Conservation (phyloP, 2,888 invertebrate genomes). For the Lasioglossum malachurum region DNA sequence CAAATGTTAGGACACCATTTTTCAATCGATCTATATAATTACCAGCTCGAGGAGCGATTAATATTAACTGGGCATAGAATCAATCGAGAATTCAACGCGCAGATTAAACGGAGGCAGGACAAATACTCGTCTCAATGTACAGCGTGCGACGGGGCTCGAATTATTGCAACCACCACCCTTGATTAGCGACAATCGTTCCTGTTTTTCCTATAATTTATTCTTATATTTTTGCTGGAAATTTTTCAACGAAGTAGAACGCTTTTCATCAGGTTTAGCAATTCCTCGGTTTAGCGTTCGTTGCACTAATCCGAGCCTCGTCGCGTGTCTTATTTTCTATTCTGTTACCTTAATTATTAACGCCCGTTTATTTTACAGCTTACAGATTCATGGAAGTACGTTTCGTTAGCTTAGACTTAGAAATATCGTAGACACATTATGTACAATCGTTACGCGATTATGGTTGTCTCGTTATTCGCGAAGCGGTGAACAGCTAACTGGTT, state of each 20-base stretch:
- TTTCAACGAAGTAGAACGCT: not conserved
- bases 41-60: not conserved
- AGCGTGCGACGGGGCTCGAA: conserved; percentile 24
- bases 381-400: conserved; percentile 73
- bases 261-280: not conserved
- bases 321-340: conserved; percentile 50
- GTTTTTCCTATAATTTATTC: not conserved
- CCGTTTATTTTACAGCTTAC: conserved; percentile 74
- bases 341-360: not conserved
- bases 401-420: conserved; percentile 57
- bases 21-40: not conserved
- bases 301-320: not conserved
- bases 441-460: conserved; percentile 51
- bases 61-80: conserved; percentile 21
- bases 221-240: not conserved
- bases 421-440: conserved; percentile 59
- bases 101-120: conserved; percentile 32
- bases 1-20: not conserved
- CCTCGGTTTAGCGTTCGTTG: not conserved
- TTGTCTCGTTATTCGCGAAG: conserved; percentile 37
- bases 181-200: not conserved
- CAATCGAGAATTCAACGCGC: conserved; percentile 27
- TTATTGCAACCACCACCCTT: not conserved
- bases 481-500: conserved; percentile 34
- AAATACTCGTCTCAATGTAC: conserved; percentile 62